Percentiles rank a stretch among this genome's conserved stretches.
Evolutionary conservation across 2,888 invertebrate species (phyloP).

Genomic region (Cerastoderma edule): DNA sequence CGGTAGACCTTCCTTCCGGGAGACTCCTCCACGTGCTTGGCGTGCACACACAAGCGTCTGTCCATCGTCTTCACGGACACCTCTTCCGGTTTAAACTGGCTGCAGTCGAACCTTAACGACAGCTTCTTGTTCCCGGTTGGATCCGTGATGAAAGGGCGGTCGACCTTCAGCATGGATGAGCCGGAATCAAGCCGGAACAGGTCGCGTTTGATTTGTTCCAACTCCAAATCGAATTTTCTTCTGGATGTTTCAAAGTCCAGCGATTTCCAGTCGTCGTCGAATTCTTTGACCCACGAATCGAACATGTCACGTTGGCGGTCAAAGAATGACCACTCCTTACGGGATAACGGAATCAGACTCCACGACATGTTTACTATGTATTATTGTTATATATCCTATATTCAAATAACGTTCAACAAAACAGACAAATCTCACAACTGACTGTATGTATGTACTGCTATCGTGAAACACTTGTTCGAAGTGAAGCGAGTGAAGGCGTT

Average conservation of each 20-base stretch:
- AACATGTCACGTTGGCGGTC: constrained; percentile 58
- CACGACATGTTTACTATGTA: constrained; percentile 46
- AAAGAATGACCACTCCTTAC: constrained; percentile 55
- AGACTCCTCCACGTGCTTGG: constrained; percentile 99
- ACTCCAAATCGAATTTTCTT: constrained; percentile 65
- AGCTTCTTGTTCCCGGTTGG: constrained; percentile 92
- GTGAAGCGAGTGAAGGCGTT: too few relatives aligned
- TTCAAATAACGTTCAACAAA: too few relatives aligned
- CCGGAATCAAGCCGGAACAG: constrained; percentile 69
- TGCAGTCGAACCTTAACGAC: constrained; percentile 98
- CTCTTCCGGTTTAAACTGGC: constrained; percentile 97
- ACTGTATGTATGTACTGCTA: too few relatives aligned
- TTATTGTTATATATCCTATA: neutral
- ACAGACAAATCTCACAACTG: too few relatives aligned
- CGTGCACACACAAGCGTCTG: constrained; percentile 96
- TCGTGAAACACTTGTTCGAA: too few relatives aligned
- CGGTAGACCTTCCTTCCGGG: constrained; percentile 98
- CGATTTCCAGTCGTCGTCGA: constrained; percentile 57
- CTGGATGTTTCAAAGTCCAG: constrained; percentile 50
- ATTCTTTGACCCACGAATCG: constrained; percentile 56
- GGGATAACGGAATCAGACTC: constrained; percentile 50
- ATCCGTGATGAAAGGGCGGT: constrained; percentile 72
- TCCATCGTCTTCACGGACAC: constrained; percentile 99
- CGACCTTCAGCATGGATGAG: constrained; percentile 67
- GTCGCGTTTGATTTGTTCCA: constrained; percentile 64